phyloP scores from a whole-genome alignment of 2,113 vertebrate genomes.

The Parus major region DNA sequence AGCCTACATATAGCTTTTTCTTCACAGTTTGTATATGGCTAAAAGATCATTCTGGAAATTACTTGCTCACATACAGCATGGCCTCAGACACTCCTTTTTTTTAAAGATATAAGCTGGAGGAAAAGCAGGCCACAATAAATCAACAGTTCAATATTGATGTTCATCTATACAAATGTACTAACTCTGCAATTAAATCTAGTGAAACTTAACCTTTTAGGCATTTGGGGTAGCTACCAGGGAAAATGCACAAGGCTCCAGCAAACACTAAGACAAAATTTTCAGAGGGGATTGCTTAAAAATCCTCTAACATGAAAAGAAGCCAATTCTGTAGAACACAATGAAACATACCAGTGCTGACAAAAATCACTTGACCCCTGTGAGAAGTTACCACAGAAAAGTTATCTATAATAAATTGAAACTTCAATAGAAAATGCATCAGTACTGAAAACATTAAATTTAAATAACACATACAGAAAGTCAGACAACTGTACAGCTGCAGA shows the following conservation, averaged over 20 bases:
- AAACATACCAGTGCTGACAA: not conserved
- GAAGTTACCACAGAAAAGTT: not conserved
- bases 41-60: not conserved
- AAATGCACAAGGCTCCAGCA: not conserved
- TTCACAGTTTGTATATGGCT: not conserved
- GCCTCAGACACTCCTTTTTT: not conserved
- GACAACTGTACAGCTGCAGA: not conserved
- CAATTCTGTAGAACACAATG: not conserved
- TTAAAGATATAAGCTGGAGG: not conserved
- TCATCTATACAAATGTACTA: not conserved
- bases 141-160: not conserved
- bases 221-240: not conserved
- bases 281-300: not conserved
- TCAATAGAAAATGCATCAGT: not conserved
- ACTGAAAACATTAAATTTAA: not conserved
- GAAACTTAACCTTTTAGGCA: not conserved
- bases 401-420: not conserved
- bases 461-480: not conserved
- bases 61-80: not conserved
- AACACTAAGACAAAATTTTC: not conserved
- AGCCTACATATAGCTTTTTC: not conserved
- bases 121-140: not conserved
- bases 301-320: not conserved
- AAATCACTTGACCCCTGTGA: not conserved
- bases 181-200: not conserved